Base-by-base conservation (phyloP, 2,113 vertebrate species). In the Pogonocichla stellata region DNA sequence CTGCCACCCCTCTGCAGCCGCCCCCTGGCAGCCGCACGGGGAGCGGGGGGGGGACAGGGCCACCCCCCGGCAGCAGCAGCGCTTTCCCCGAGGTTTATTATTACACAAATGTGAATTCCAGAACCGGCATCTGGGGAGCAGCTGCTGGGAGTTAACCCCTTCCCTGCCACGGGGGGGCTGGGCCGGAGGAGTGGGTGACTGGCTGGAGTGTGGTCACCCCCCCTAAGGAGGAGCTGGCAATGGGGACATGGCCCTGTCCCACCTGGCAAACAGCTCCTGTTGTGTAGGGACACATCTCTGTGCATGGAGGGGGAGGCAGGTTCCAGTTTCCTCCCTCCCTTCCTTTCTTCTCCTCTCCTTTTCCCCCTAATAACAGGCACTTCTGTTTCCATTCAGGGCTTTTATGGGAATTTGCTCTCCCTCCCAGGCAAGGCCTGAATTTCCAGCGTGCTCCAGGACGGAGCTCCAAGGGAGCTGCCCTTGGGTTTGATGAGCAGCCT, bases 61-160 rank as follows among this genome's bases (percentile, higher is more conserved):
- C 17, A 7, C 72, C 18, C 34, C 71, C 56, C 80, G 58, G 66
- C 92, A 65, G 66, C 92, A 65, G 51, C 93, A 54, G 58, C 3
- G 29, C 93, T 93, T 83, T 91, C 92, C 78, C 92, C 14, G 19
- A 86, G 95, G 96, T 95, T 95, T 97, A 97, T 97, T 95, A 95
- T 97, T 96, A 95, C 97, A 97, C 94, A 94, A 97, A 96, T 92
- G 95, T 88, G 91, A 96, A 97, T 96, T 96, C 96, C 97, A 97
- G 96, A 90, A 80, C 78, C 92, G 33, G 97, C 96, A 96, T 97
- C 96, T 97, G 97, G 95, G 97, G 95, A 95, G 91, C 97, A 96
- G 97, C 97, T 97, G 97, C 95, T 81, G 91, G 77, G 86, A 71
- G 66, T 96, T 95, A 96, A 97, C 96, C 89, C 86, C 54, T 93